Evolutionary conservation across 2,113 vertebrate genomes (phyloP), one percentile per base, ranked within the genome.

Genomic region (Cyphomyrus discorhynchus): DNA sequence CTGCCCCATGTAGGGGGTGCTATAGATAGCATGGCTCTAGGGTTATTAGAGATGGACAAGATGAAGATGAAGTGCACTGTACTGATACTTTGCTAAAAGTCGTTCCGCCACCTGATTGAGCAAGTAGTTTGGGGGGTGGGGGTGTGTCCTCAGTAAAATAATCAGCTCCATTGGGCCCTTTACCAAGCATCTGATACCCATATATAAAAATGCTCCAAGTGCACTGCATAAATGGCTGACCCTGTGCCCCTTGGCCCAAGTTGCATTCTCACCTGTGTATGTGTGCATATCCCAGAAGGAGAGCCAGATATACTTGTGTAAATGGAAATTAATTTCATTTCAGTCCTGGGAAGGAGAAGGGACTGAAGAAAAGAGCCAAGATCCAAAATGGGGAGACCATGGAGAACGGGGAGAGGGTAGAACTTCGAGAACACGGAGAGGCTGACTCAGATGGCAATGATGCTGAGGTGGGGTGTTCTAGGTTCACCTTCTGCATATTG

Each of bases 321-420:
- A 62, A 62, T n/a, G 2, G 8, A 2, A 62, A 10, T 66, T 66
- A 66, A 70, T 31, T 31, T 31, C n/a, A 13, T 70, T 70, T 70
- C 92, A 99, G 98, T 94, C 97, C 98, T 0, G 98, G 98, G 92
- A 94, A 97, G 92, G 98, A 98, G 93, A 96, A 96, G 91, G 96
- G 96, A 0, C 94, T 97, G 90, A 99, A 98, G 94, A 99, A 98
- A 91, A 93, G 96, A 66, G 96, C 96, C 4, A 98, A 97, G 87
- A 94, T 98, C 90, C 93, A 94, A 89, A 97, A 97, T 0, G 95
- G 95, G 3, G 97, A 97, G 96, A 95, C 94, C 93, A 0, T 96
- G 95, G 91, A 96, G 96, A 91, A 97, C 94, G 91, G 93, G 88
- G 97, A 97, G 91, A 97, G 95, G 70, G 91, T 95, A 19, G 94